Conservation (phyloP, 1,140 invertebrate genomes). For the Drosophila equinoxialis region DNA sequence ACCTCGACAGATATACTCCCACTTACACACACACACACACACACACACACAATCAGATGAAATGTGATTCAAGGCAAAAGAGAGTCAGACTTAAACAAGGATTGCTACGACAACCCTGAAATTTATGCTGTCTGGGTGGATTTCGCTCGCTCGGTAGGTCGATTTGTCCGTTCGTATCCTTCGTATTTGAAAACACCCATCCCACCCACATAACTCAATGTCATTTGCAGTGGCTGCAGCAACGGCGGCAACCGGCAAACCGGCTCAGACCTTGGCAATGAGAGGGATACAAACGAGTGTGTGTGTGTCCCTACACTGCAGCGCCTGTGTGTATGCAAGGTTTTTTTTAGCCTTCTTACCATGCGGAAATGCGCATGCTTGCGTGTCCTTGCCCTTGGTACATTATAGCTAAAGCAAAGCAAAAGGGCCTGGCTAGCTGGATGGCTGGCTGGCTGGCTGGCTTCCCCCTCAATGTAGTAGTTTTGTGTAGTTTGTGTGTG, state of each 20-base stretch:
- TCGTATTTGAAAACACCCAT: background rate
- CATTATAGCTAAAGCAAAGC: slow-evolving; percentile 24
- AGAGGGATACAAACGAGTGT: slow-evolving; percentile 30
- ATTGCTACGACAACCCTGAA: slow-evolving; percentile 53
- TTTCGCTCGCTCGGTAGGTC: background rate
- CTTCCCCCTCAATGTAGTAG: slow-evolving; percentile 35
- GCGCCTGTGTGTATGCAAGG: slow-evolving; percentile 37
- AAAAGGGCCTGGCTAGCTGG: slow-evolving; percentile 23
- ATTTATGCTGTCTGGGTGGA: slow-evolving; percentile 41
- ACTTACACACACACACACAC: background rate
- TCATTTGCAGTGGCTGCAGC: slow-evolving; percentile 56
- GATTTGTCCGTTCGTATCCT: background rate
- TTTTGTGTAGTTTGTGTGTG: slow-evolving; percentile 47
- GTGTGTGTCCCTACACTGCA: slow-evolving; percentile 39
- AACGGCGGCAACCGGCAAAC: slow-evolving; percentile 27
- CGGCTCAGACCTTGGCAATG: slow-evolving; percentile 23
- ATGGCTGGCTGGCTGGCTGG: background rate
- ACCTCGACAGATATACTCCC: background rate
- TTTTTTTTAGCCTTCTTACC: background rate
- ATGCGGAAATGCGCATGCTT: slow-evolving; percentile 79
- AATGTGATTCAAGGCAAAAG: background rate
- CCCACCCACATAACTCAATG: slow-evolving; percentile 48
- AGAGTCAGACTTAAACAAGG: slow-evolving; percentile 15
- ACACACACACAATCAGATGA: background rate
- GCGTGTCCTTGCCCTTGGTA: slow-evolving; percentile 81